Evolutionary conservation across 1,140 invertebrate species (phyloP).

Genomic region (Musca domestica): DNA sequence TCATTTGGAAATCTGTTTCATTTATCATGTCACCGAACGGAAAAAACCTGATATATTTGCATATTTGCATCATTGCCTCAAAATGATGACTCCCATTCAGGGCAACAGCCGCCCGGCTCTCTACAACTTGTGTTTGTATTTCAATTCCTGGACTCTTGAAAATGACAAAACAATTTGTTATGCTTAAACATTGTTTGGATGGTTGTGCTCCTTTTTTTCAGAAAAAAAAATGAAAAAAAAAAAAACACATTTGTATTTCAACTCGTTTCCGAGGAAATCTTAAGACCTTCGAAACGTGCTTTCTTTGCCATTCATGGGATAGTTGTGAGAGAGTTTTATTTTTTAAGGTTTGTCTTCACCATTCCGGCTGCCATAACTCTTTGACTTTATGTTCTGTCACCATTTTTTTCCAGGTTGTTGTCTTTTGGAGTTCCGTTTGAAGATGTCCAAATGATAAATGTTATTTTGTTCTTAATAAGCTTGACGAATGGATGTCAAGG

Average conservation of each 20-base stretch:
- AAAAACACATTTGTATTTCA: neutral
- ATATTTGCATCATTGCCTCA: slow-evolving; percentile 5
- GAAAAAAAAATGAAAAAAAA: neutral
- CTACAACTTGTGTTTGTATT: neutral
- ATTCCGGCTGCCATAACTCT: neutral
- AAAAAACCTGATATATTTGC: slow-evolving; percentile 11
- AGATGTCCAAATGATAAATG: slow-evolving; percentile 10
- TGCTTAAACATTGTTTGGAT: slow-evolving; percentile 12
- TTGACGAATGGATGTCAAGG: slow-evolving; percentile 21
- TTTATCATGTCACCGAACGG: neutral
- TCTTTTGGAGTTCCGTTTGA: neutral
- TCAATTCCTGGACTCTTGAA: neutral
- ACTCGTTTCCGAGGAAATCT: slow-evolving; percentile 12
- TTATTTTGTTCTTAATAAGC: slow-evolving; percentile 16
- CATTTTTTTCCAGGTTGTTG: too few species aligned
- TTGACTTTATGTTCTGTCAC: neutral
- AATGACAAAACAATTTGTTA: slow-evolving; percentile 20
- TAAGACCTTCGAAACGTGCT: slow-evolving; percentile 7
- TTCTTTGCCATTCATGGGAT: slow-evolving; percentile 18
- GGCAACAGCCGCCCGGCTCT: too few species aligned
- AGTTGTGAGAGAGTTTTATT: neutral
- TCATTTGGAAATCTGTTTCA: neutral
- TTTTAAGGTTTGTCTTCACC: neutral
- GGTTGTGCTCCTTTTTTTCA: neutral
- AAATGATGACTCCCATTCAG: neutral